Evolutionary conservation across 2,888 invertebrate genomes (phyloP), one percentile per base, ranked within the genome.

Genomic region (Hydriomena furcata): DNA sequence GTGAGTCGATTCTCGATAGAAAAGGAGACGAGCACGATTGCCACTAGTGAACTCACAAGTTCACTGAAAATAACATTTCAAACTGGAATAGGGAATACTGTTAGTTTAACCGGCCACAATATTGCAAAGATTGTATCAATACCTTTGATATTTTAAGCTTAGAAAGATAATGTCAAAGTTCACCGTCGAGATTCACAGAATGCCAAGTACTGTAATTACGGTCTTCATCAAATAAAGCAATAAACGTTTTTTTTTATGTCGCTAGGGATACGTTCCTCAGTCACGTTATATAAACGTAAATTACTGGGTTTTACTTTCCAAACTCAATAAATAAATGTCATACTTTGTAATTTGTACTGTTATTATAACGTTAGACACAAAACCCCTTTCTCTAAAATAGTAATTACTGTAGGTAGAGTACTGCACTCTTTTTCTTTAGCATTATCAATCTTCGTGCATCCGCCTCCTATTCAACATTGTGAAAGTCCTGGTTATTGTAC

Each of bases 1-100:
- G 84, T 86, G 87, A 76, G 65, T 71, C 68, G 80, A 85, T 84
- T 74, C 63, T 71, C 70, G 82, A 85, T 86, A 82, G 72, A 79
- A 79, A 71, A 69, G 75, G 70, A 79, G 80, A 78, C 73, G 77
- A 75, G 76, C 85, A 83, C 82, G 82, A 81, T 78, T 75, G 76
- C 72, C 77, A 77, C 71, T 68, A 64, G 70, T 82, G 82, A 82
- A 79, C 78, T 71, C 66, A 50, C 58, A 67, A 66, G 70, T 64
- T 67, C 60, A 65, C 65, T 74, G 61, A 66, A 74, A 78, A 76
- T 71, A 79, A 71, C 73, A 66, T 70, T 63, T 70, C 65, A 58
- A 66, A 72, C 70, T 68, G 66, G 60, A 58, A 52, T 50, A 43
- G 44, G 48, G 35, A 42, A 52, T 51, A 54, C 46, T 58, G 62